These are phyloP conservation scores for Dreissena polymorpha DNA, from an alignment of 1,140 invertebrate genomes.

Conservation along the genomic window DNA sequence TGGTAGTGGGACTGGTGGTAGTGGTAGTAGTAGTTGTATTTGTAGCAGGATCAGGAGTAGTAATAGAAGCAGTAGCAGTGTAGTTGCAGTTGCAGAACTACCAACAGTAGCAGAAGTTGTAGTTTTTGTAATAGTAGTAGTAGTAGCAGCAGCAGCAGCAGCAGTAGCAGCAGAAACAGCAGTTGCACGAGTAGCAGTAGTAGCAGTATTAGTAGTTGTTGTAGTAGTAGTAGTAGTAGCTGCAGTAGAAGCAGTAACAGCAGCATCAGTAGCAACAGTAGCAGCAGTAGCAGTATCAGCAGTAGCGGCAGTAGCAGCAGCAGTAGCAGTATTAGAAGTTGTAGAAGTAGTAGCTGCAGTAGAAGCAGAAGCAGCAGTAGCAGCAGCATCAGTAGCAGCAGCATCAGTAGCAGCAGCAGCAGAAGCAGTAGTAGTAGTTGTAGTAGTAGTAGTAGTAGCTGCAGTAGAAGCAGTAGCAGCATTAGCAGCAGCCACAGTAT, in stretches of 20 bases:
- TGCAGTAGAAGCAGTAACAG: not conserved
- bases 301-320: not conserved
- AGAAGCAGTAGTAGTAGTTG: not conserved
- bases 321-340: not conserved
- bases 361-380: not conserved
- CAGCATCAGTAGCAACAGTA: not conserved
- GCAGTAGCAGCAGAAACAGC: not conserved
- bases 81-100: not conserved
- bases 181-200: not conserved
- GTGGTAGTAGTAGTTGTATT: not conserved
- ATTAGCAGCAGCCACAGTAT: not conserved
- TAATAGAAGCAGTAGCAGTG: not conserved
- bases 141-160: not conserved
- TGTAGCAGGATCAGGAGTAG: not conserved
- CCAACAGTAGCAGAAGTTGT: not conserved
- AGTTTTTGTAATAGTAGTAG: not conserved
- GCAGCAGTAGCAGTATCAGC: not conserved
- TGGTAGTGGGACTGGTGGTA: not conserved
- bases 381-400: not conserved
- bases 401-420: not conserved
- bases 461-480: not conserved
- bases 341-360: not conserved
- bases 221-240: conserved; percentile 1
- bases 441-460: not conserved
- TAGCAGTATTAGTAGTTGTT: not conserved